phyloP scores from a whole-genome alignment of 1,140 invertebrate species.

The Sarcophaga peregrina region DNA sequence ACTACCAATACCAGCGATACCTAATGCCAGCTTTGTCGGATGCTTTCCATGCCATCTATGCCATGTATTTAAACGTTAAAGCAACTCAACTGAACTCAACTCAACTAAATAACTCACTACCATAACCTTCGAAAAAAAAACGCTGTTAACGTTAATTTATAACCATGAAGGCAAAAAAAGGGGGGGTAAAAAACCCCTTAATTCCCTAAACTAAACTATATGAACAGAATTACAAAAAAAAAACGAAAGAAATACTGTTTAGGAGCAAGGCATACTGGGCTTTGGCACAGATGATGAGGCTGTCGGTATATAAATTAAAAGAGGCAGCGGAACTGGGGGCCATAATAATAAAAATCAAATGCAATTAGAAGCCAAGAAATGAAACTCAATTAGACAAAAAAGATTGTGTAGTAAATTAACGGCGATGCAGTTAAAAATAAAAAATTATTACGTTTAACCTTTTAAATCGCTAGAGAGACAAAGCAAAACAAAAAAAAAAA shows the following conservation, averaged over 20 bases:
- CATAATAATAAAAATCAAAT: constrained; percentile 1
- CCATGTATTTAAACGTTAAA: too few species aligned
- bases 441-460: not conserved
- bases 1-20: not conserved
- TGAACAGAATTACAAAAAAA: too few species aligned
- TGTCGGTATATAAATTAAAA: too few species aligned
- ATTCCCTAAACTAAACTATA: too few species aligned
- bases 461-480: not conserved
- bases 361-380: constrained; percentile 24
- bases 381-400: constrained; percentile 25
- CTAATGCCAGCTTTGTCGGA: not conserved
- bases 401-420: not conserved
- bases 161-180: not conserved
- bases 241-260: too few species aligned
- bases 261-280: too few species aligned
- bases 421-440: not conserved
- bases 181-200: too few species aligned
- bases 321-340: too few species aligned
- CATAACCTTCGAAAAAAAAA: not conserved
- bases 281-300: too few species aligned
- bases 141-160: constrained; percentile 21
- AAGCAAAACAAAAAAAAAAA: not conserved
- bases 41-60: too few species aligned
- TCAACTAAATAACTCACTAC: not conserved
- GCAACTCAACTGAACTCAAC: not conserved